Evolutionary conservation across 2,888 invertebrate genomes (phyloP), one percentile per base, ranked within the genome.

Genomic region (Octodonta nipae): DNA sequence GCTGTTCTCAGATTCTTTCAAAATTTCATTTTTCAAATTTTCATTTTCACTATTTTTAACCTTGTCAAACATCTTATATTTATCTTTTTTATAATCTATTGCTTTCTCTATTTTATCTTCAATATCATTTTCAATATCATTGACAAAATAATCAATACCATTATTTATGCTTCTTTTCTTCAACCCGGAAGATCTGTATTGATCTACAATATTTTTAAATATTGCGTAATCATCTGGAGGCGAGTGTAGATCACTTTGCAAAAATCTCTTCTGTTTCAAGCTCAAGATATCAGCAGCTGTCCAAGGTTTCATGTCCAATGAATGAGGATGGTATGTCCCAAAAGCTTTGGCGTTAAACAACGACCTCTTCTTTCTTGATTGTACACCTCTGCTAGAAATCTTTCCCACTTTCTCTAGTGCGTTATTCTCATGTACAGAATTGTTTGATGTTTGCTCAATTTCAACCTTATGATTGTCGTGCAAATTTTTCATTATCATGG

Each of bases 241-340:
- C 13, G 22, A 26, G 13, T 31, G 17, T n/a, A 35, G 40, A 11
- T 25, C 24, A 6, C 17, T 8, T 3, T 26, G 32, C 11, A 34
- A 5, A 15, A 30, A 34, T 8, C 27, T 32, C 13, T 41, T 35
- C 17, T 26, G 36, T 24, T 43, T 38, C 14, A 49, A 24, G 7
- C 35, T 34, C 5, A 44, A 26, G 11, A 52, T 42, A 32, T 50
- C 50, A 1, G 38, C 33, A 6, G 49, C 49, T 41, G 40, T 44
- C 50, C 49, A 52, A 4, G 36, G 16, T 35, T 35, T 43, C 26
- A 50, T 30, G n/a, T 37, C 32, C 11, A 38, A 24, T 3, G 45
- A 44, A 15, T 43, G 22, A 5, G 49, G 43, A 13, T 39, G 39
- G 30, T 51, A 49, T 7, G 40, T 35, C 3, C 43, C 46, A 33